phyloP scores from a whole-genome alignment of 2,113 vertebrate genomes.

The Bungarus multicinctus region DNA sequence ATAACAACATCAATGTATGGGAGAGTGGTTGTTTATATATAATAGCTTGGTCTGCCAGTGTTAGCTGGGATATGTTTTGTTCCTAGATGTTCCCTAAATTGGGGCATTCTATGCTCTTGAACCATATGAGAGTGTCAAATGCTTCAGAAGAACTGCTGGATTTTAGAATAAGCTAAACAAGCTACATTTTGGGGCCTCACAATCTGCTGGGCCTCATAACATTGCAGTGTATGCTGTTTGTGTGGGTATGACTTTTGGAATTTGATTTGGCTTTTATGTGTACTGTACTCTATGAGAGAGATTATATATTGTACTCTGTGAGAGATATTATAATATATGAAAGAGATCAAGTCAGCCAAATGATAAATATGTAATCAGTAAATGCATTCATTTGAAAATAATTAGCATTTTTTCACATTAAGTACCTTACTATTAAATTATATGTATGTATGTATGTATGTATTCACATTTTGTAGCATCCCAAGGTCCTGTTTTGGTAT shows the following conservation, averaged over 20 bases:
- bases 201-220: background rate
- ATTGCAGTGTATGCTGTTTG: background rate
- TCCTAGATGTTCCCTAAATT: background rate
- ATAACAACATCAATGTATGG: background rate
- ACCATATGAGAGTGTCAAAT: background rate
- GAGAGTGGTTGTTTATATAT: background rate
- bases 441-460: background rate
- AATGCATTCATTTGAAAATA: background rate
- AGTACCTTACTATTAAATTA: background rate
- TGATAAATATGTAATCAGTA: background rate
- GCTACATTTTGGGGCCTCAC: background rate
- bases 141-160: background rate
- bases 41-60: background rate
- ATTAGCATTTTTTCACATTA: background rate
- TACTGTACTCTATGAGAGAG: background rate
- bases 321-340: background rate
- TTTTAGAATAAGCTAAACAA: background rate
- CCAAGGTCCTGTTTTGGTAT: background rate
- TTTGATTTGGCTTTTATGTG: background rate
- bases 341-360: background rate
- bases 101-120: background rate
- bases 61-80: background rate
- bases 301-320: background rate
- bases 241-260: background rate
- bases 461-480: background rate